These are phyloP conservation scores for Xenentodon cancila DNA, from an alignment of 2,797 vertebrate genomes.

Conservation along the genomic window DNA sequence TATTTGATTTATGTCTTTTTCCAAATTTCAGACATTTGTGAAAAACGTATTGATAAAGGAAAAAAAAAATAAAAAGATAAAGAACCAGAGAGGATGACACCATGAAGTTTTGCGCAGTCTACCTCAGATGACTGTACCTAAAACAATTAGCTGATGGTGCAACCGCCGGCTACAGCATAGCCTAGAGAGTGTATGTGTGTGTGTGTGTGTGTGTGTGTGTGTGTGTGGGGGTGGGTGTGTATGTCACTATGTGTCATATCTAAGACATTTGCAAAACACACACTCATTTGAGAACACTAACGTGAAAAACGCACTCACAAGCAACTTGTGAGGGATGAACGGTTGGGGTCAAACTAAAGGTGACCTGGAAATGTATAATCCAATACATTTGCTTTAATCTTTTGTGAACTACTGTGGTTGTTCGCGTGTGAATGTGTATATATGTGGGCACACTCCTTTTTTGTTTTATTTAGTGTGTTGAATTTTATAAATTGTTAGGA, in stretches of 20 bases:
- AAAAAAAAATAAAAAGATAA: conserved; percentile 1
- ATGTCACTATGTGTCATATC: conserved; percentile 41
- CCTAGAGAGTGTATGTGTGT: conserved; percentile 55
- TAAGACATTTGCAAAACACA: conserved; percentile 27
- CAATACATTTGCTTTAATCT: conserved; percentile 83
- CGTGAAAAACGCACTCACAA: conserved; percentile 78
- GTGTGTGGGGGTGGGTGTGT: conserved; percentile 19
- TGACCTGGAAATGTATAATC: conserved; percentile 83
- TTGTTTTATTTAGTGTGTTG: conserved; percentile 75
- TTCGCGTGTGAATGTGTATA: conserved; percentile 81
- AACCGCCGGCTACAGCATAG: conserved; percentile 71
- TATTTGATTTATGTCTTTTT: conserved; percentile 87
- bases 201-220: no score
- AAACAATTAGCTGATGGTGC: conserved; percentile 90
- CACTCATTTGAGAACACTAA: conserved; percentile 72
- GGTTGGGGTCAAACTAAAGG: conserved; percentile 80
- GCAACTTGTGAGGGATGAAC: conserved; percentile 75
- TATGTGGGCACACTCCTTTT: conserved; percentile 77
- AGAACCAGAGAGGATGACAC: conserved; percentile 73
- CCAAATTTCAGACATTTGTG: conserved; percentile 90
- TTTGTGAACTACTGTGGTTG: conserved; percentile 82
- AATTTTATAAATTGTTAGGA: conserved; percentile 82
- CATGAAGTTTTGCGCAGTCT: conserved; percentile 91
- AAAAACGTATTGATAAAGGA: conserved; percentile 48
- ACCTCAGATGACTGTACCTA: conserved; percentile 94